Evolutionary conservation across 1,140 invertebrate genomes (phyloP).

Genomic region (Bombus haemorrhoidalis): DNA sequence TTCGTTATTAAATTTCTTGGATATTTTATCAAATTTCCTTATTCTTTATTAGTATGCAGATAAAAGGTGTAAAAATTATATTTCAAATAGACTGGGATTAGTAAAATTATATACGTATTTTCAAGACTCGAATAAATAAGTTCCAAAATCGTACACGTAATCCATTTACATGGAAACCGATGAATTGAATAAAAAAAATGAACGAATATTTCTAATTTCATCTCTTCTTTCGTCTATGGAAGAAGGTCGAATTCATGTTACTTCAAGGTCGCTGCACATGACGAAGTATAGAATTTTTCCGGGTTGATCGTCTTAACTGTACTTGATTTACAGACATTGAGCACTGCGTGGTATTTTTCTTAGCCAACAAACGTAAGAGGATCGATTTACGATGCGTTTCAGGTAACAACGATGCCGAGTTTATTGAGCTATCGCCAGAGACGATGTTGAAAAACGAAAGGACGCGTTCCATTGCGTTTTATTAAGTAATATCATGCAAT

Average conservation of each 20-base stretch:
- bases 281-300: constrained; percentile 30
- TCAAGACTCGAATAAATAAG: too few species aligned
- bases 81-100: too few species aligned
- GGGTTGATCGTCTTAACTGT: constrained; percentile 12
- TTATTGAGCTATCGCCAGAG: not conserved
- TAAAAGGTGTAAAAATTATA: too few species aligned
- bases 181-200: too few species aligned
- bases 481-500: not conserved
- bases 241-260: constrained; percentile 31
- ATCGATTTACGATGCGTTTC: constrained; percentile 20
- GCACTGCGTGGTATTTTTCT: constrained; percentile 12
- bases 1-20: too few species aligned
- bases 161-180: too few species aligned
- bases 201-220: not conserved
- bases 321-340: constrained; percentile 26
- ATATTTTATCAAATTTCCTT: too few species aligned
- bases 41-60: too few species aligned
- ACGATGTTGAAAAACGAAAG: not conserved
- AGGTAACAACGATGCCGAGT: not conserved
- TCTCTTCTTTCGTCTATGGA: not conserved
- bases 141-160: too few species aligned
- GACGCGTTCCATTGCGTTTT: not conserved
- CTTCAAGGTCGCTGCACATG: constrained; percentile 44
- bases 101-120: too few species aligned
- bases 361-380: not conserved